Base-by-base conservation (phyloP, 2,797 vertebrate species). In the Simalia tracyae region DNA sequence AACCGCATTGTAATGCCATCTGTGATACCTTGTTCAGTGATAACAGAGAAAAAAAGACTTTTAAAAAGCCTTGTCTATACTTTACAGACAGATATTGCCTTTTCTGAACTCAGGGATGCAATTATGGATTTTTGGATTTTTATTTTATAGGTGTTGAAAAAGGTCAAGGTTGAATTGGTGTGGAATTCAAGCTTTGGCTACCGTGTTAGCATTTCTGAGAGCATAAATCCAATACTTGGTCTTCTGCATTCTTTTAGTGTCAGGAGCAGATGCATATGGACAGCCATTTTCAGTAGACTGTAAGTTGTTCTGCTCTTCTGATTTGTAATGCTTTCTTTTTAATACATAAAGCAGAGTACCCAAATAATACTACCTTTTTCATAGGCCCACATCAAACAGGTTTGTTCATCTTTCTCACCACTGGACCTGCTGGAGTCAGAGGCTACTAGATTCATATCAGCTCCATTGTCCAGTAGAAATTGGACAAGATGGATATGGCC, bases 311-410 rank as follows among this genome's bases (percentile, higher is more conserved):
- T 93, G 91, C 93, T 92, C 89, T 94, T 92, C 88, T n/a, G 72
- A 90, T 92, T 87, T 54, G 86, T 59, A n/a, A 24, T 3, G 50
- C 60, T 89, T 5, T 9, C 72, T 90, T 31, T 92, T 87, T 87
- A 86, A 24, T 56, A 31, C 60, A 94, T 91, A 95, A 92, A 93
- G 0, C 0, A 22, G 54, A 86, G 89, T 90, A 95, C 0, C 87
- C 92, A 91, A 93, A 95, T 5, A 46, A n/a, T 88, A 68, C 76
- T 97, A 99, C 99, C 99, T 99, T 99, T 99, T 94, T 99, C 99
- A 93, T 99, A 99, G 64, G 99, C 99, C 99, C 99, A 99, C 99
- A 99, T 99, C 94, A 99, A 97, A 93, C 99, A 99, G 0, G 99
- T 99, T 97, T 99, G 99, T 94, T 99, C 99, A 5, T 99, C 99